Base-by-base conservation (phyloP, 2,888 invertebrate genomes). In the Phorcus lineatus region DNA sequence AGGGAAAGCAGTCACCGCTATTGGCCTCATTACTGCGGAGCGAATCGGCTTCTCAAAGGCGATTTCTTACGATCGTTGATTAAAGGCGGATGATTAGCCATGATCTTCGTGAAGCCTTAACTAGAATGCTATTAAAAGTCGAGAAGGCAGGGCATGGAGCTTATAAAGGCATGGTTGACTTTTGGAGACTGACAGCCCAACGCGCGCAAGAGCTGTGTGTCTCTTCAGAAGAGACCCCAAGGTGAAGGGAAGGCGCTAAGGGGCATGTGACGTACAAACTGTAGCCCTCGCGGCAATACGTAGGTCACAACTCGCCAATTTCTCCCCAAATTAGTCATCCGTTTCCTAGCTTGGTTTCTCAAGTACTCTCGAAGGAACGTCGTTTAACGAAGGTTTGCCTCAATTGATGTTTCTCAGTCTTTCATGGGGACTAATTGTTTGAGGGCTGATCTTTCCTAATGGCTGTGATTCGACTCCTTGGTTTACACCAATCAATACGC, bases 101-200 rank as follows among this genome's bases (percentile, higher is more conserved):
- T 16, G 70, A 70, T 70, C 70, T 70, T 70, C 40, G 31, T 82
- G 83, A 79, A 84, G 81, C 83, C 79, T 84, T 82, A 82, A 82
- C 82, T 79, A 75, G 83, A 82, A 80, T 81, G 82, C 83, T 79
- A 82, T 84, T 84, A 84, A 81, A 84, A 77, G 79, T 80, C 82
- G 82, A 82, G 80, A 81, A 81, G 80, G 81, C 67, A 70, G 81
- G 80, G 80, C 81, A 78, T 79, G 80, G 83, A 66, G 76, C 79
- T 78, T 84, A 80, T 80, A 80, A 82, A 82, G 82, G 79, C 80
- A 84, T 84, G 80, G 82, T 84, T 84, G 83, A 84, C 83, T 84
- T 82, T 80, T 79, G 70, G 77, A 47, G 36, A 52, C 28, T 74
- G 78, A 77, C 78, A 81, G 81, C 57, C 78, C 31, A 31, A 40